Conservation (phyloP, 2,888 invertebrate species). For the Calameuta idolon region DNA sequence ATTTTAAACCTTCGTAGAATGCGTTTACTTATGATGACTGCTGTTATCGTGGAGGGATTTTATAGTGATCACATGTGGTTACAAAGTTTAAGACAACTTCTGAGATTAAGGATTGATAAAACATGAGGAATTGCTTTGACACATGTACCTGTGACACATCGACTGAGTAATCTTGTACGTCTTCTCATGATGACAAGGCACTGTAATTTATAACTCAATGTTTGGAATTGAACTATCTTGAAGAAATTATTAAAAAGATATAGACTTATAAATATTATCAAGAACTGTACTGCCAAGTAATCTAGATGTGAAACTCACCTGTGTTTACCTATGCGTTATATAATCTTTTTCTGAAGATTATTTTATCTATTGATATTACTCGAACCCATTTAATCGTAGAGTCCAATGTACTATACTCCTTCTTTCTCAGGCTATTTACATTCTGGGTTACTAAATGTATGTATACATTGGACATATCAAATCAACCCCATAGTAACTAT, state of each 20-base stretch:
- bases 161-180: not conserved
- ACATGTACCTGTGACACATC: not conserved
- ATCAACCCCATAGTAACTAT: not conserved
- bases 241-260: not conserved
- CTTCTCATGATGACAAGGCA: not conserved
- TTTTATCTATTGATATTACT: not conserved
- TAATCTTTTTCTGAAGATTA: not conserved
- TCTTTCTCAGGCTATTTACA: not conserved
- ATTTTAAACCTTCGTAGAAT: not conserved
- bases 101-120: not conserved
- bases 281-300: not conserved
- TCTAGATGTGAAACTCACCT: not conserved
- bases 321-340: not conserved
- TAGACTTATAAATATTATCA: not conserved
- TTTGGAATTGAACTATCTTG: not conserved
- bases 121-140: not conserved
- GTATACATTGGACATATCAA: no score
- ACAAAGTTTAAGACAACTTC: not conserved
- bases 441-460: not conserved
- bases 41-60: not conserved
- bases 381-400: not conserved
- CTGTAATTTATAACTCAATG: not conserved
- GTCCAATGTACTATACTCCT: not conserved
- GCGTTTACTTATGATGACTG: not conserved
- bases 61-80: no score